Percentiles rank a stretch among this genome's conserved stretches.
Conservation (phyloP, 2,113 vertebrate genomes). For the Conger conger region DNA sequence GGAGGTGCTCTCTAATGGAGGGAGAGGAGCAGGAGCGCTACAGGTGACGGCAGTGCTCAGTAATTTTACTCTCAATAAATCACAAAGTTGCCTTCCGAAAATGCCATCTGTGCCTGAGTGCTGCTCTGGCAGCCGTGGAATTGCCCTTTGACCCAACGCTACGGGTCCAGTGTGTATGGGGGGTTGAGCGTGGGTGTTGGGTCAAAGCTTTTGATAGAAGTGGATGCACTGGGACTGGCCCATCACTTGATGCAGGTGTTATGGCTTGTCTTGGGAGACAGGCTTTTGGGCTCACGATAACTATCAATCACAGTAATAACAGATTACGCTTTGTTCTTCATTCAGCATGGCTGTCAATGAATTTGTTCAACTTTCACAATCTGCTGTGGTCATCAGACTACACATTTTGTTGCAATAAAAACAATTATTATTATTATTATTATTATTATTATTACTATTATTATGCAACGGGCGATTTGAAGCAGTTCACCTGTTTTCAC, state of each 20-base stretch:
- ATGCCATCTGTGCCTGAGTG: background rate
- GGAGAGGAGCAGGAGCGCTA: background rate
- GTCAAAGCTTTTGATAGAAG: background rate
- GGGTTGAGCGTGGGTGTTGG: no score
- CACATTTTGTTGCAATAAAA: no score
- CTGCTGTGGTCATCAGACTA: no score
- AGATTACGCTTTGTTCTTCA: background rate
- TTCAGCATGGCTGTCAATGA: background rate
- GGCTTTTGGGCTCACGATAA: background rate
- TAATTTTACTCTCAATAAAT: background rate
- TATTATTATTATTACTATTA: background rate
- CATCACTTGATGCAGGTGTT: no score
- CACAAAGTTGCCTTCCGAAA: background rate
- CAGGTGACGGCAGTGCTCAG: background rate
- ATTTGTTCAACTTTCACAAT: background rate
- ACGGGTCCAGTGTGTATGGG: background rate
- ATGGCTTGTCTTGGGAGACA: no score
- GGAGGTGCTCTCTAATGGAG: no score
- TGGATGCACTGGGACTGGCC: background rate
- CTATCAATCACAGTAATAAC: background rate
- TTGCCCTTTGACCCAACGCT: background rate
- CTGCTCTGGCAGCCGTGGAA: background rate
- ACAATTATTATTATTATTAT: no score
- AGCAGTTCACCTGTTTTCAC: background rate
- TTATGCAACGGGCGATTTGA: background rate